These are phyloP conservation scores for Oncorhynchus gorbuscha DNA, from an alignment of 2,113 vertebrate genomes.

Conservation along the genomic window DNA sequence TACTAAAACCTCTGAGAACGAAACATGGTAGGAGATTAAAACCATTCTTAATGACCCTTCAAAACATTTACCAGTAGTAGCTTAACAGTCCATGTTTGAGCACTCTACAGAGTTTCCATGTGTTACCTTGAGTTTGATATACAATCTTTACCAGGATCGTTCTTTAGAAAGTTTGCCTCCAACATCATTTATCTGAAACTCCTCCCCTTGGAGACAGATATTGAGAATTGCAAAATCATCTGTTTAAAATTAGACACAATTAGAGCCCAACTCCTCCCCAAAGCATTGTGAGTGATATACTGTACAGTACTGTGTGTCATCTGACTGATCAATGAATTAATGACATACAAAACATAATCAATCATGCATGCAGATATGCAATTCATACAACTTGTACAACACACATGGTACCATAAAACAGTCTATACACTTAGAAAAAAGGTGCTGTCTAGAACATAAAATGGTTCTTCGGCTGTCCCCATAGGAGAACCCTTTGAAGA, in stretches of 20 bases:
- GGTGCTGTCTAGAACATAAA: too few species aligned
- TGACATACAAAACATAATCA: conserved; percentile 39
- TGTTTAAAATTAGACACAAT: conserved; percentile 20
- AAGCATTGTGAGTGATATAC: conserved; percentile 4
- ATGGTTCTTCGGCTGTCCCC: too few species aligned
- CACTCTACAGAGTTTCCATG: too few species aligned
- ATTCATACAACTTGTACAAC: conserved; percentile 33
- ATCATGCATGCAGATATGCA: conserved; percentile 27
- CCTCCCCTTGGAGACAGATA: conserved; percentile 28
- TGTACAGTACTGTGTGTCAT: conserved; percentile 20
- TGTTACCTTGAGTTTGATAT: background rate
- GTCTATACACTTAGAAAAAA: background rate
- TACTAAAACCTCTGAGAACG: background rate
- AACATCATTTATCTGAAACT: background rate
- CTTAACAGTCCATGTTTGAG: too few species aligned
- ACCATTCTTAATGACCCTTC: background rate
- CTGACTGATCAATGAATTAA: conserved; percentile 36
- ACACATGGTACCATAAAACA: conserved; percentile 27
- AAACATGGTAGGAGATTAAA: background rate
- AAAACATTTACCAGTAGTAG: background rate
- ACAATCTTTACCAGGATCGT: conserved; percentile 28
- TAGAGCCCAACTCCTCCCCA: conserved; percentile 23
- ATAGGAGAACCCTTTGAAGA: too few species aligned
- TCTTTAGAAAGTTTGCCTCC: background rate
- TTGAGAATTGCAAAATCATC: conserved; percentile 42